These are phyloP conservation scores for Bos javanicus DNA, from an alignment of 2,113 vertebrate species.

Conservation along the genomic window DNA sequence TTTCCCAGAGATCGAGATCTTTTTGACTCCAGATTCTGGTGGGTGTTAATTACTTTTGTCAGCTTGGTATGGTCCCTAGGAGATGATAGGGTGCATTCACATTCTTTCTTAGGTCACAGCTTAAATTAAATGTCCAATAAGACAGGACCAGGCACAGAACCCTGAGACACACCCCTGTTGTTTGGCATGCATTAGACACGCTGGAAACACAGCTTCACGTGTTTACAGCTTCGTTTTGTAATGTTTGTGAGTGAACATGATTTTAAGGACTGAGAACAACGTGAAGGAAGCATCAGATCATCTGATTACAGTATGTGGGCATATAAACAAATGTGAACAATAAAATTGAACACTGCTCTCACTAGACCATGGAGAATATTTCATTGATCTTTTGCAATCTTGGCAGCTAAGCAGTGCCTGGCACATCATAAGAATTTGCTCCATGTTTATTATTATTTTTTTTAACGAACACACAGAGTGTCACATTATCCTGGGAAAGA, in stretches of 20 bases:
- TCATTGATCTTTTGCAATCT: conserved; percentile 45
- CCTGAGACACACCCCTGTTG: not conserved
- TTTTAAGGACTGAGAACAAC: conserved; percentile 3
- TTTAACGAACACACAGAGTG: not conserved
- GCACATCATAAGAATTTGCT: not conserved
- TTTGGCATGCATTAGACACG: not conserved
- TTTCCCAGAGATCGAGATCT: not conserved
- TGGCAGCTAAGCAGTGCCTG: conserved; percentile 1
- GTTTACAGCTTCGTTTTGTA: not conserved
- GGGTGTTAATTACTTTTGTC: not conserved
- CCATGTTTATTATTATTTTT: not conserved
- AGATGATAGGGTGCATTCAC: not conserved
- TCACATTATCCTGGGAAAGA: not conserved
- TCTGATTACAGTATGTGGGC: conserved; percentile 15
- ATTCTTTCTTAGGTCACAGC: not conserved
- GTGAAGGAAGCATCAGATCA: not conserved
- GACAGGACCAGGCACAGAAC: not conserved
- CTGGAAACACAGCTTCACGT: not conserved
- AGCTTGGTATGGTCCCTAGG: not conserved
- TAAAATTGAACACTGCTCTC: conserved; percentile 39
- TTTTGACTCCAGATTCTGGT: not conserved
- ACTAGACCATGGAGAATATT: conserved; percentile 32
- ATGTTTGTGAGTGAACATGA: not conserved
- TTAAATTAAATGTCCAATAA: not conserved
- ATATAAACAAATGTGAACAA: conserved; percentile 29